Conservation (phyloP, 2,113 vertebrate genomes). For the Hiodon tergisus region DNA sequence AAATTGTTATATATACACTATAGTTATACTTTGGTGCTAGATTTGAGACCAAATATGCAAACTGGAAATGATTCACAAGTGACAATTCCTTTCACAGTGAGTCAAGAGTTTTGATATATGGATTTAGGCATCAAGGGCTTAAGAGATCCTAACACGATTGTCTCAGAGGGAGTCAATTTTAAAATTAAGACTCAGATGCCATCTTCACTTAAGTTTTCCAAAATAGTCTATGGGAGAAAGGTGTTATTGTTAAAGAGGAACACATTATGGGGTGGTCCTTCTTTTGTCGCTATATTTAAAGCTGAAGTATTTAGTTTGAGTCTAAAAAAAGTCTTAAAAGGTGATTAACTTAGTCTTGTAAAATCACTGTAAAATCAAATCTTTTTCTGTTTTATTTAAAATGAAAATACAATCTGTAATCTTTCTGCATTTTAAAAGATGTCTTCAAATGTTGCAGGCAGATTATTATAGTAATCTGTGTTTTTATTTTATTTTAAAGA, state of each 20-base stretch:
- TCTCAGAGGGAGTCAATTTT: background rate
- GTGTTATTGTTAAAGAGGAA: background rate
- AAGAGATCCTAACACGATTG: background rate
- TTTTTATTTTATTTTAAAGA: no score
- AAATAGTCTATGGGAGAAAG: background rate
- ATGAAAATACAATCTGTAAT: background rate
- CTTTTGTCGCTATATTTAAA: background rate
- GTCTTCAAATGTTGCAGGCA: no score
- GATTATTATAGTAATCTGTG: no score
- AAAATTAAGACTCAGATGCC: slow-evolving; percentile 1
- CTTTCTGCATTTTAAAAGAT: no score
- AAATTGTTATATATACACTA: background rate
- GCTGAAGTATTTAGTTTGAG: no score
- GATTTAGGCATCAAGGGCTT: background rate
- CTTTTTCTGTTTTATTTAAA: background rate
- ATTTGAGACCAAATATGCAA: background rate
- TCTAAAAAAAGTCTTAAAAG: no score
- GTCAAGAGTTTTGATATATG: background rate
- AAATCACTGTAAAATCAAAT: background rate
- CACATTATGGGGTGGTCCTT: background rate
- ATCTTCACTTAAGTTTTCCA: background rate
- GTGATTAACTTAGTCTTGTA: background rate
- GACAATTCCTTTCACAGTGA: no score
- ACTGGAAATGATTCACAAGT: background rate
- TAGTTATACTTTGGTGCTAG: no score